These are phyloP conservation scores for Leucophenga montana DNA, from an alignment of 2,888 invertebrate species.

Conservation along the genomic window DNA sequence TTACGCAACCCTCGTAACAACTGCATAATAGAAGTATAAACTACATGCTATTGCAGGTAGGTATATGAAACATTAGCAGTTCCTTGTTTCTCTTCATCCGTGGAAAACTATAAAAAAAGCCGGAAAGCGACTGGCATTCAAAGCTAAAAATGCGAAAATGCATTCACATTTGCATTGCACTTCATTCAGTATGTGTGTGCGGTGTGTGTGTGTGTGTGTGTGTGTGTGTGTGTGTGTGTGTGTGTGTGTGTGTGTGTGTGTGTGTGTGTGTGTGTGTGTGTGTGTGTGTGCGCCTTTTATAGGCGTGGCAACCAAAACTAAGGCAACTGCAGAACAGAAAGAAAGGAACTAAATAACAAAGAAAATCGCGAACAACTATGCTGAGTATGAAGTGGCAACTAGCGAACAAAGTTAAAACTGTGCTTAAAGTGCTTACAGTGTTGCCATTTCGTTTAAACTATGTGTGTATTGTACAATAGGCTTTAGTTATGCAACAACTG, in stretches of 20 bases:
- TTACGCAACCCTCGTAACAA: too few relatives aligned
- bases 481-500: conserved; percentile 23
- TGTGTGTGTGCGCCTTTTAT: too few relatives aligned
- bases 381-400: background rate
- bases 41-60: too few relatives aligned
- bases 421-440: conserved; percentile 18
- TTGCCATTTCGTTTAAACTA: conserved; percentile 36
- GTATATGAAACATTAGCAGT: too few relatives aligned
- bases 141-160: conserved; percentile 16
- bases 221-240: too few relatives aligned
- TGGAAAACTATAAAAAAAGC: too few relatives aligned
- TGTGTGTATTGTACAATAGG: conserved; percentile 11
- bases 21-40: too few relatives aligned
- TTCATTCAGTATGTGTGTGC: too few relatives aligned
- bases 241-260: too few relatives aligned
- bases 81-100: too few relatives aligned
- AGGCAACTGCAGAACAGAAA: background rate
- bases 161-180: conserved; percentile 5
- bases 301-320: background rate
- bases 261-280: too few relatives aligned
- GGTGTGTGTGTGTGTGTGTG: too few relatives aligned
- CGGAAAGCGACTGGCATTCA: background rate
- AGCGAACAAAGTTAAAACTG: conserved; percentile 3
- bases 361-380: conserved; percentile 3
- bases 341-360: conserved; percentile 6